These are phyloP conservation scores for Caenorhabditis wallacei DNA, from an alignment of 2,888 invertebrate species.

Conservation along the genomic window DNA sequence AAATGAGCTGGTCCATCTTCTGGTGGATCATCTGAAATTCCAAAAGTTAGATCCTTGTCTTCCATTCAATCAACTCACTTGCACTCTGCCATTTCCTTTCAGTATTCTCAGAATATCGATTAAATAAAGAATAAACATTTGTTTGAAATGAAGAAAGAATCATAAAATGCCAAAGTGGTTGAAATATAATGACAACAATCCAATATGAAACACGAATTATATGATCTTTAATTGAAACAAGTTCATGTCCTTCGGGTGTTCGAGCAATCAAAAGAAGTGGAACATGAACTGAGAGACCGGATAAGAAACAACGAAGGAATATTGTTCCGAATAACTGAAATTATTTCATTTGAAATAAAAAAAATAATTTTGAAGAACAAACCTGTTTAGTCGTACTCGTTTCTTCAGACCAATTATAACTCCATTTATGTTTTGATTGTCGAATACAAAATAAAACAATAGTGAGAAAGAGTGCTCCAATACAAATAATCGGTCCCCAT, in stretches of 20 bases:
- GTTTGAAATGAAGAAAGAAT: conserved; percentile 57
- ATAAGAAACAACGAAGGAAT: conserved; percentile 69
- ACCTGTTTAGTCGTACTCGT: conserved; percentile 56
- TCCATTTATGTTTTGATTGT: conserved; percentile 69
- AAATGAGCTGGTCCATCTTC: conserved; percentile 44
- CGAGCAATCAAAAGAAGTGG: conserved; percentile 66
- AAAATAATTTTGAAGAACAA: not conserved
- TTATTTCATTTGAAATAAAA: not conserved
- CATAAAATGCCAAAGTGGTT: conserved; percentile 68
- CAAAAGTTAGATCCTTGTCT: not conserved
- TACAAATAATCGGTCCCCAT: conserved; percentile 69
- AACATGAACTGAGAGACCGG: conserved; percentile 68
- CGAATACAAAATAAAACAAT: conserved; percentile 66
- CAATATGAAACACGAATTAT: conserved; percentile 66
- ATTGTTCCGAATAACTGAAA: conserved; percentile 56
- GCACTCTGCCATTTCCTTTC: conserved; percentile 76
- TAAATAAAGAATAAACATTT: conserved; percentile 68
- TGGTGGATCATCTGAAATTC: conserved; percentile 66
- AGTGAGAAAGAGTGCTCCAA: conserved; percentile 49
- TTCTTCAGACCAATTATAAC: conserved; percentile 75
- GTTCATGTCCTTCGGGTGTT: conserved; percentile 62
- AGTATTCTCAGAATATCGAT: conserved; percentile 71
- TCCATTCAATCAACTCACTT: conserved; percentile 30
- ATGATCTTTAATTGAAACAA: conserved; percentile 64
- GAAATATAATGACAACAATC: conserved; percentile 67